Base-by-base conservation (phyloP, 2,797 vertebrate genomes). In the Gymnoscopelus braueri region DNA sequence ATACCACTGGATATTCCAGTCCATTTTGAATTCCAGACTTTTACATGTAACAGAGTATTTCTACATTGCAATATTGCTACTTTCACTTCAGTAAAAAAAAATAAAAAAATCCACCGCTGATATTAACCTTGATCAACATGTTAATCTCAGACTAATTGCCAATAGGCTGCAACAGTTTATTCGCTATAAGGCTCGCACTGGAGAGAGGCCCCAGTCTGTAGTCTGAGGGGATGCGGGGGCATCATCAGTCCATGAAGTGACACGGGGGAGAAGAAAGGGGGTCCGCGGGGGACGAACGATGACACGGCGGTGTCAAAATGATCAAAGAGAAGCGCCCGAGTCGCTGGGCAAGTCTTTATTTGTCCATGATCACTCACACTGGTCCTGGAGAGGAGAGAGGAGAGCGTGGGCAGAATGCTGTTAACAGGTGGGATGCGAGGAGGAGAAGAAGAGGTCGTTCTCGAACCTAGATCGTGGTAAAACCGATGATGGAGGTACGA, bases 351-450 rank as follows among this genome's bases (percentile, higher is more conserved):
- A 13, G 11, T 81, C 71, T 89, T 89, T 19, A 19, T 19, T 8
- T 69, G 75, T 8, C 65, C 71, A 10, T 19, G 19, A 19, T 58
- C 51, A 23, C 67, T 58, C 19, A 63, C 48, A 44, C 60, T 4
- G 2, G 65, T 70, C 66, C 83, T 71, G 60, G 80, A 84, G 73
- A 92, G 75, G 2, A 93, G 84, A n/a, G 87, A 89, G 26, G 92
- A 91, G 8, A 93, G 86, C n/a, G 87, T 84, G 2, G 93, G 91
- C 12, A 87, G 71, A 29, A 92, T 73, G 69, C 77, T 74, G 84
- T 79, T 80, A 0, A 81, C 84, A 63, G 85, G 80, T 54, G 85
- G 65, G 39, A 76, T 67, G 26, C 61, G 53, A 26, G 71, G 63
- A 13, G 9, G 52, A 44, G 54, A 75, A 44, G 54, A 75, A 51